Percentiles rank a stretch among this genome's conserved stretches.
Evolutionary conservation across 2,888 invertebrate species (phyloP).

Genomic region (Habroteleia sp.): DNA sequence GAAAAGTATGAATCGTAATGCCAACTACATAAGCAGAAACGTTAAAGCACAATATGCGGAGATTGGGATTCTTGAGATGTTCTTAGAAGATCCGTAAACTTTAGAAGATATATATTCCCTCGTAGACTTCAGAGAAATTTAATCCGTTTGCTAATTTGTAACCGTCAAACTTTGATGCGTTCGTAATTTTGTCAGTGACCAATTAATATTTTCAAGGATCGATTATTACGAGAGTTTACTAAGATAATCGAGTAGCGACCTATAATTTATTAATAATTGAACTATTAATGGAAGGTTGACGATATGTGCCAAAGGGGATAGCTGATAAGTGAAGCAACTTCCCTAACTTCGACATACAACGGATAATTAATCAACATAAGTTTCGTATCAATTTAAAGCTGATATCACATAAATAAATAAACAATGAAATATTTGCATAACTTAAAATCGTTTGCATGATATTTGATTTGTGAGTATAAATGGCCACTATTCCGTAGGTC

Average conservation of each 20-base stretch:
- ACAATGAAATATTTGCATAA: not conserved
- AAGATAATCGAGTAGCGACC: constrained; percentile 76
- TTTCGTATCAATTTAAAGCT: constrained; percentile 12
- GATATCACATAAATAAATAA: constrained; percentile 1
- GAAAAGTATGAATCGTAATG: constrained; percentile 63
- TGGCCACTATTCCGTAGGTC: constrained; percentile 13
- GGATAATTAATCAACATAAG: constrained; percentile 52
- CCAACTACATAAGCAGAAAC: constrained; percentile 58
- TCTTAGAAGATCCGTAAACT: constrained; percentile 38
- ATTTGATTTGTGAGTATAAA: constrained; percentile 31
- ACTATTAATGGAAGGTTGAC: constrained; percentile 61
- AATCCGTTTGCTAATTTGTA: constrained; percentile 44
- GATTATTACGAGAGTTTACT: constrained; percentile 67
- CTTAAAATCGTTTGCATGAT: not conserved
- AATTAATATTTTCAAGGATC: constrained; percentile 52
- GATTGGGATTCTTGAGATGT: constrained; percentile 60
- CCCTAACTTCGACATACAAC: constrained; percentile 49
- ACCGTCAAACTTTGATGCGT: constrained; percentile 54
- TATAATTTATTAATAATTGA: constrained; percentile 77
- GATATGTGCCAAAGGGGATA: constrained; percentile 59
- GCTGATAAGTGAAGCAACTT: constrained; percentile 62
- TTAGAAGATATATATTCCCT: constrained; percentile 18
- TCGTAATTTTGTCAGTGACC: constrained; percentile 48
- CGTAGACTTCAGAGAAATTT: constrained; percentile 22
- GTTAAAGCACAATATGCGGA: constrained; percentile 54